phyloP scores from a whole-genome alignment of 2,888 invertebrate species.

The Lomographa bimaculata region DNA sequence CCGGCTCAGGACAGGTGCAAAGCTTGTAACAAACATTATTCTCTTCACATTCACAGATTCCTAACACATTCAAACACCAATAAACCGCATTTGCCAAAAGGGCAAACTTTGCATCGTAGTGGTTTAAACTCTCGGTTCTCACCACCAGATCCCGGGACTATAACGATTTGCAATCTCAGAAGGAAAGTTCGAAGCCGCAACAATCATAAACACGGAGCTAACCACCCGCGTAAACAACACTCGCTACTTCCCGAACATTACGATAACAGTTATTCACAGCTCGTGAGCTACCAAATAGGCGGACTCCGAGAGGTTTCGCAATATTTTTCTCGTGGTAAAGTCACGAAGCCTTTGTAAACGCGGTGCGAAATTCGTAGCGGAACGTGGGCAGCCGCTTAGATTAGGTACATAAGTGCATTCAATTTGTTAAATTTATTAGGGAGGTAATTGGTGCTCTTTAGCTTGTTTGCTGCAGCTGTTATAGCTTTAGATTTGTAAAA shows the following conservation, averaged over 20 bases:
- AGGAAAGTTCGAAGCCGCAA: slow-evolving; percentile 24
- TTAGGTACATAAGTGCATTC: slow-evolving; percentile 11
- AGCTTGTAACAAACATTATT: too few relatives aligned
- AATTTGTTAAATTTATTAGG: slow-evolving; percentile 7
- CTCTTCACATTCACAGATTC: too few relatives aligned
- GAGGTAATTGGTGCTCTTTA: background rate
- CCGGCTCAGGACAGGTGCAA: too few relatives aligned
- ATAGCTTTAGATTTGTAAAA: background rate
- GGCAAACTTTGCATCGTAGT: slow-evolving; percentile 7
- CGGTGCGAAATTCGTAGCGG: slow-evolving; percentile 13
- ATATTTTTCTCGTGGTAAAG: slow-evolving; percentile 60
- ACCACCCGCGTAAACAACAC: slow-evolving; percentile 39
- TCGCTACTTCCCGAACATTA: slow-evolving; percentile 54
- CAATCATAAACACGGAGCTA: slow-evolving; percentile 25
- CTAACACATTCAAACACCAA: too few relatives aligned
- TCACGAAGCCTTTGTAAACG: slow-evolving; percentile 46
- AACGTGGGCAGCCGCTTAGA: slow-evolving; percentile 16
- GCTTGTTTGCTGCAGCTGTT: too few relatives aligned
- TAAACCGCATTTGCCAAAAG: slow-evolving; percentile 11
- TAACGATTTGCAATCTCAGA: slow-evolving; percentile 24
- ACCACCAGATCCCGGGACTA: slow-evolving; percentile 7
- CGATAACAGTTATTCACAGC: slow-evolving; percentile 66
- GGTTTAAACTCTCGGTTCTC: too few relatives aligned
- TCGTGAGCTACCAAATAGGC: slow-evolving; percentile 72
- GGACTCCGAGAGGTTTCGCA: slow-evolving; percentile 54